Evolutionary conservation across 2,888 invertebrate species (phyloP), one percentile per base, ranked within the genome.

Genomic region (Mesochorus sp.): DNA sequence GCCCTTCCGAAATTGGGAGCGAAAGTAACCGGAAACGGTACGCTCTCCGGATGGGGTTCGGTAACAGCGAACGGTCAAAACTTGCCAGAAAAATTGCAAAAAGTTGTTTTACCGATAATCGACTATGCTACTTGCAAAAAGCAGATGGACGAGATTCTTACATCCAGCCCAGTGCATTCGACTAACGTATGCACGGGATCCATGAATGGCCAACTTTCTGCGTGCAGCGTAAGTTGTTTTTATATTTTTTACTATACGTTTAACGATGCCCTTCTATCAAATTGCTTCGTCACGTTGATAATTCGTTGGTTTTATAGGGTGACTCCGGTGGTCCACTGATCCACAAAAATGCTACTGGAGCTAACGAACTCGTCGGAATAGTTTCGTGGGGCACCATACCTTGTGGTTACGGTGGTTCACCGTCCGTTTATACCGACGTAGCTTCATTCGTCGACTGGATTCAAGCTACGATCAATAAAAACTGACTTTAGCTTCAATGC

Each of bases 301-400:
- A 5, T 4, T 49, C 6, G 0, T n/a, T 19, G 17, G 12, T 61
- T 21, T 86, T 88, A 0, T 86, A 93, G 93, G 93, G 93, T 55
- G 93, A 93, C 80, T 93, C 93, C 0, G 93, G 93, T 2, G 93
- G 93, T 1, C 93, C 93, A 0, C 75, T 93, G 21, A 92, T 93
- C 14, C 81, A 91, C 14, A 71, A 37, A 4, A 77, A 71, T 1
- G 1, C 95, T 94, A 19, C 93, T 92, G 67, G 94, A 92, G 81
- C 94, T 92, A 83, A 94, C 92, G 91, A 95, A 95, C 88, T 96
- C 94, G 0, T 93, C 89, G 82, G 94, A 92, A 75, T 92, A 88
- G 89, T 95, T 94, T 85, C 93, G 91, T 78, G 92, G 90, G 85
- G 88, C 24, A 88, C 88, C 24, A 86, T 91, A 37, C 92, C 92